phyloP scores from a whole-genome alignment of 2,888 invertebrate species.

The Drosophila silvestris region DNA sequence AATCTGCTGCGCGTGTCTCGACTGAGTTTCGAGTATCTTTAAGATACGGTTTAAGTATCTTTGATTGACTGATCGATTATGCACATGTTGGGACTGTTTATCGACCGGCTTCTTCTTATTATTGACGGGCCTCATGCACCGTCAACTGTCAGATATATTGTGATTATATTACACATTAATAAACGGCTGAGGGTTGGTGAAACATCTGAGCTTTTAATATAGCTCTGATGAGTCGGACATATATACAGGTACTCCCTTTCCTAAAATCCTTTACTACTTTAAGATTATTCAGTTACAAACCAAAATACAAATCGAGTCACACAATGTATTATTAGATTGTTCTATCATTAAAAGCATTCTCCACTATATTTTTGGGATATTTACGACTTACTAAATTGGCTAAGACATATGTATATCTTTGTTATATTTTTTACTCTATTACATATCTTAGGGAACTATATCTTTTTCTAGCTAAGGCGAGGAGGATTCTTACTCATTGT shows the following conservation, averaged over 20 bases:
- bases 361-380: too few species aligned
- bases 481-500: not conserved
- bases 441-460: too few species aligned
- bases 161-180: too few species aligned
- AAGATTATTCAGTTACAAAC: not conserved
- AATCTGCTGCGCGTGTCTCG: constrained; percentile 7
- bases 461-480: too few species aligned
- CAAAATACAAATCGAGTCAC: not conserved
- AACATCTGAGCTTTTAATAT: not conserved
- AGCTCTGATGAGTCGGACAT: not conserved
- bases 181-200: too few species aligned
- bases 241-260: not conserved
- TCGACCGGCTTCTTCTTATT: not conserved
- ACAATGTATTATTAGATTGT: too few species aligned
- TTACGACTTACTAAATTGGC: too few species aligned
- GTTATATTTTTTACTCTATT: too few species aligned
- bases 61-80: constrained; percentile 6
- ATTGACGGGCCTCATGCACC: not conserved
- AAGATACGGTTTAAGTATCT: not conserved
- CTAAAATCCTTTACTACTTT: not conserved
- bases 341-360: too few species aligned
- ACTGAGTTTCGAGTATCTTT: not conserved
- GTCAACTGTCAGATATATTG: not conserved
- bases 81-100: not conserved
- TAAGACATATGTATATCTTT: too few species aligned